These are phyloP conservation scores for Cavia aperea DNA, from an alignment of 2,113 vertebrate genomes.

Conservation along the genomic window DNA sequence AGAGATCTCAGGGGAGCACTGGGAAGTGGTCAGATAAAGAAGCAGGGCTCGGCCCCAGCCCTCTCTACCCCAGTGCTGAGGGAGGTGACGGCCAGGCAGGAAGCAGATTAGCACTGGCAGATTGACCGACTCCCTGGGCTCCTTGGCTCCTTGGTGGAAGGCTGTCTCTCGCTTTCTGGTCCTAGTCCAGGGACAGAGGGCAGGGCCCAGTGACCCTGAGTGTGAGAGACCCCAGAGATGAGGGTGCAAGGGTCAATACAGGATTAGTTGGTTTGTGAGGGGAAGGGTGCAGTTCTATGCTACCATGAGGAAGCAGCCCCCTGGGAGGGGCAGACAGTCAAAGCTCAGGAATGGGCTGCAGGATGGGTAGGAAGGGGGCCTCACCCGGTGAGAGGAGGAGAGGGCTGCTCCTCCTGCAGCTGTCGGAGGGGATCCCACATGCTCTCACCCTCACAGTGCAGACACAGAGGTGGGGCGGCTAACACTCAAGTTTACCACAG, in stretches of 20 bases:
- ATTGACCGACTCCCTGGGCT: background rate
- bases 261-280: background rate
- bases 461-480: background rate
- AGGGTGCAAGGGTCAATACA: rapidly evolving
- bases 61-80: background rate
- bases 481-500: background rate
- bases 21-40: background rate
- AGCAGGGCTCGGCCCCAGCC: background rate
- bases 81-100: rapidly evolving
- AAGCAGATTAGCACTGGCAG: too few relatives aligned
- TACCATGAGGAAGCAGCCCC: background rate
- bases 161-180: background rate
- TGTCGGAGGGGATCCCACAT: background rate
- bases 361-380: background rate
- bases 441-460: background rate
- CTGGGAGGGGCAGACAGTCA: background rate
- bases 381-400: background rate
- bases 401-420: rapidly evolving
- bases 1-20: rapidly evolving
- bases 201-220: background rate
- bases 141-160: background rate
- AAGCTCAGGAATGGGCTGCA: background rate
- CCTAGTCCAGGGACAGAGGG: background rate
- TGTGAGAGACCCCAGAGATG: background rate
- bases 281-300: background rate